A percentile compares a stretch with the other conserved stretches of the same genome.
Conservation (phyloP, 2,797 vertebrate species). For the Taeniopygia guttata region DNA sequence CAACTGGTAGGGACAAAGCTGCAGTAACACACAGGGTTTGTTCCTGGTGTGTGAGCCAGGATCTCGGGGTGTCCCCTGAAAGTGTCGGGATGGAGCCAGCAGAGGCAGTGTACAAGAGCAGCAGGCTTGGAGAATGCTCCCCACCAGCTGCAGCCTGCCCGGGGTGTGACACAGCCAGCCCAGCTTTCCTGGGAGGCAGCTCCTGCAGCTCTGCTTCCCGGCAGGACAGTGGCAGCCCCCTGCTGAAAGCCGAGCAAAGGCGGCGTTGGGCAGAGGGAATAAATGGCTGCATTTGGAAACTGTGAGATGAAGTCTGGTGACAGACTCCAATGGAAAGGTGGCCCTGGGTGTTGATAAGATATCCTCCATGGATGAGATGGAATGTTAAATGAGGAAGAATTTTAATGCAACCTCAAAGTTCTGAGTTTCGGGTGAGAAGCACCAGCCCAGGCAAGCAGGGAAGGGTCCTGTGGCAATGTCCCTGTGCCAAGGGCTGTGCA, state of each 20-base stretch:
- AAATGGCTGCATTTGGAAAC: not conserved
- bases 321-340: not conserved
- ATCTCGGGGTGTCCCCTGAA: not conserved
- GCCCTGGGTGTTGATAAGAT: not conserved
- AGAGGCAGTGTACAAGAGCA: not conserved
- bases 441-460: fast-evolving
- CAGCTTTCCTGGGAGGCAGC: not conserved
- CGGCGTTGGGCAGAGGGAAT: not conserved
- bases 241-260: not conserved
- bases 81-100: not conserved
- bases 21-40: not conserved
- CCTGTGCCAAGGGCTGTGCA: not conserved
- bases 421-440: not conserved
- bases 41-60: not conserved
- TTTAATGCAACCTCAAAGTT: not conserved
- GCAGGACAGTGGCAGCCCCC: not conserved
- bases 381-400: not conserved
- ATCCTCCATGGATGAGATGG: not conserved
- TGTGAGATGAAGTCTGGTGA: not conserved
- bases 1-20: not conserved
- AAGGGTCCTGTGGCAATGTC: not conserved
- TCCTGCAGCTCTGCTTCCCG: not conserved
- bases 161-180: not conserved
- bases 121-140: not conserved
- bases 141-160: not conserved